Base-by-base conservation (phyloP, 2,113 vertebrate species). In the Myotis lucifugus region DNA sequence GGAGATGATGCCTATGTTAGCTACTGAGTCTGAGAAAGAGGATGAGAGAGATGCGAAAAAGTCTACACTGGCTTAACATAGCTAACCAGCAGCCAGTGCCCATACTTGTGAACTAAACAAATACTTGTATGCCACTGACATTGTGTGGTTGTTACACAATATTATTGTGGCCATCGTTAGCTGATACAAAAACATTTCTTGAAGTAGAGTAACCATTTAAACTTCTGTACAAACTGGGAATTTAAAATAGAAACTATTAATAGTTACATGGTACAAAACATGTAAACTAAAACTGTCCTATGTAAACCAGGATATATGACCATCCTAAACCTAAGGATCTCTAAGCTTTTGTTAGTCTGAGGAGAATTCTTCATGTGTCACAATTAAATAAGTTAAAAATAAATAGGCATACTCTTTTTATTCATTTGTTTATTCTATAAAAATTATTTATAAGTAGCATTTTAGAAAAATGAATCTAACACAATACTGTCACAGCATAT, bases 401-500 rank as follows among this genome's bases (percentile, higher is more conserved):
- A 88, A 92, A 61, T 69, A 42, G n/a, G 29, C 2, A 56, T 40
- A 34, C 2, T 86, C 76, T 67, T 95, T 93, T 73, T 3, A 95
- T 64, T 67, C 17, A 74, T 72, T 74, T 67, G 69, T 13, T 90
- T 69, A 85, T 42, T 90, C 82, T 70, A 1, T 56, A 50, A 73
- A 56, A 66, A 50, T 56, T 84, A 46, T 54, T 93, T 34, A 84
- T 85, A 40, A 88, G 29, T 64, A 59, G 34, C 21, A 54, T 70
- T 85, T 84, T 74, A 74, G 50, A 88, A 88, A 87, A 81, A 66
- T 85, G 40, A 67, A 50, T 87, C 56, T 91, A 48, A 81, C 3
- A 82, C 29, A 78, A 78, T 42, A 59, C 46, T 48, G 27, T 61
- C 40, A n/a, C 18, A 73, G 54, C 14, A 23, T 54, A 32, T 27